Evolutionary conservation across 2,888 invertebrate genomes (phyloP).

Genomic region (Campoplex capitator): DNA sequence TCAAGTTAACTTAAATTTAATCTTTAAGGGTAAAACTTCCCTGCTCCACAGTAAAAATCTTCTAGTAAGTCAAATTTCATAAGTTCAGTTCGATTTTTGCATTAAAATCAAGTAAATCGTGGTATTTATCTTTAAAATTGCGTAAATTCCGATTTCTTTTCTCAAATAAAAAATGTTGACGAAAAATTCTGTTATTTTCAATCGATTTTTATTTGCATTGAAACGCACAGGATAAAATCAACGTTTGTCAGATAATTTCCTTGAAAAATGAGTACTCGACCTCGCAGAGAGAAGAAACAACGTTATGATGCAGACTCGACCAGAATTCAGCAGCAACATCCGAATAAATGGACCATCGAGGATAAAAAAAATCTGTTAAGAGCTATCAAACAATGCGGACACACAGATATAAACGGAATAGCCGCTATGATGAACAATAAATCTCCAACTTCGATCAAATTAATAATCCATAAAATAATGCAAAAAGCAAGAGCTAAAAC

Average conservation of each 20-base stretch:
- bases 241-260: background rate
- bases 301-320: constrained; percentile 1
- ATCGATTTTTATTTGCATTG: background rate
- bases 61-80: too few species aligned
- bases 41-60: background rate
- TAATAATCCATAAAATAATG: constrained; percentile 76
- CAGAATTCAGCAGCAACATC: background rate
- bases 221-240: background rate
- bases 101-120: background rate
- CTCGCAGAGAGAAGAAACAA: background rate
- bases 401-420: constrained; percentile 74
- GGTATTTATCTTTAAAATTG: background rate
- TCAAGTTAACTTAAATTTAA: background rate
- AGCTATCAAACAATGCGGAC: constrained; percentile 76
- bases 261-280: background rate
- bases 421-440: constrained; percentile 73
- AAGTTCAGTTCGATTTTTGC: too few species aligned
- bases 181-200: background rate
- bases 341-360: constrained; percentile 72
- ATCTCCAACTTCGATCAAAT: constrained; percentile 71
- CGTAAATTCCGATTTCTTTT: background rate
- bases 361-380: constrained; percentile 77
- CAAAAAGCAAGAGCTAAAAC: constrained; percentile 68
- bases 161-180: too few species aligned
- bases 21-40: background rate